These are phyloP conservation scores for Caenorhabditis doughertyi DNA, from an alignment of 2,888 invertebrate species.

Conservation along the genomic window DNA sequence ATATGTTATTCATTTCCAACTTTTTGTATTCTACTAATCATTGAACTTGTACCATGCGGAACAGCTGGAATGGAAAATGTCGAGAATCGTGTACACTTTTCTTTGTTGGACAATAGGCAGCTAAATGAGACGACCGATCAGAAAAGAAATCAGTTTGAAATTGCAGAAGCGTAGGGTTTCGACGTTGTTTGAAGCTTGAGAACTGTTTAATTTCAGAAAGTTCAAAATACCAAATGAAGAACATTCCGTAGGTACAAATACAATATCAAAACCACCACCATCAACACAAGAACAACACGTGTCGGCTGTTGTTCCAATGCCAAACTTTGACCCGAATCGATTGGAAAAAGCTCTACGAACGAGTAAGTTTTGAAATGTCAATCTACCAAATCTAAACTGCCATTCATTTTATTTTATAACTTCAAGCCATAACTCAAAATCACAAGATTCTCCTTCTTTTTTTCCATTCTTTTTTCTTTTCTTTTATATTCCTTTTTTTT, in stretches of 20 bases:
- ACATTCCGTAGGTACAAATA: conserved; percentile 9
- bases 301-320: conserved; percentile 34
- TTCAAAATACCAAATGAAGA: conserved; percentile 20
- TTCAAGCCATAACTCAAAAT: conserved; percentile 12
- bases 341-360: conserved; percentile 62
- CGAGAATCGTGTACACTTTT: conserved; percentile 13
- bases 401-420: conserved; percentile 10
- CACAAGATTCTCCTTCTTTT: conserved; percentile 12
- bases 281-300: conserved; percentile 26
- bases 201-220: conserved; percentile 19
- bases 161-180: conserved; percentile 29
- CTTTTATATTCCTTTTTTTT: conserved; percentile 11
- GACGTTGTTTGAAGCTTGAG: neutral
- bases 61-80: conserved; percentile 10
- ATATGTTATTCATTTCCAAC: conserved; percentile 46
- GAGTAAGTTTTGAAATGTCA: conserved; percentile 45
- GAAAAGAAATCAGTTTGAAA: conserved; percentile 12
- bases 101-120: conserved; percentile 23
- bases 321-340: conserved; percentile 49
- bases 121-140: conserved; percentile 6
- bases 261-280: neutral
- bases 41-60: conserved; percentile 30
- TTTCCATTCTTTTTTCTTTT: conserved; percentile 11
- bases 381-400: neutral
- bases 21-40: conserved; percentile 42